Base-by-base conservation (phyloP, 2,888 invertebrate species). In the Coenonympha arcania region DNA sequence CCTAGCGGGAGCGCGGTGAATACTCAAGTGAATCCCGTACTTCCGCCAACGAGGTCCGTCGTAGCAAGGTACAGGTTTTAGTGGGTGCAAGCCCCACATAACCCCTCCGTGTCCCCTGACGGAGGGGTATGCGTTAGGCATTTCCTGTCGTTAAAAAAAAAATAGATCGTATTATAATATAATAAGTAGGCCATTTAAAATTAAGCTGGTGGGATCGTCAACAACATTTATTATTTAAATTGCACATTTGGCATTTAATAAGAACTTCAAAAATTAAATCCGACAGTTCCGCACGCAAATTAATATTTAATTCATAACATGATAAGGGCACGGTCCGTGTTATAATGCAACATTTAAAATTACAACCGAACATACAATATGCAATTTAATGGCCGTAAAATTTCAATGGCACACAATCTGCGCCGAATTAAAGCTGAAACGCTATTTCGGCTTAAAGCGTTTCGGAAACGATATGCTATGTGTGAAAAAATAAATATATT, bases 401-500 rank as follows among this genome's bases (percentile, higher is more conserved):
- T 63, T 62, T 62, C 62, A 62, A 63, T 62, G 59, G 51, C 51
- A 51, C 48, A 56, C 62, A 61, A 57, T 58, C 59, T 59, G 60
- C 48, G 49, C 53, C 52, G 58, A 56, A 56, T 55, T 56, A 55
- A 55, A 55, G 44, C 55, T 48, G 55, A 53, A 55, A 52, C 34
- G 55, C 44, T 52, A 44, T 52, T 52, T 52, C 44, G 44, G 49
- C 30, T 49, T 49, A 37, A 49, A 50, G 33, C 43, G 53, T 50
- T 50, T 39, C 53, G 53, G 53, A 54, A 54, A 54, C 59, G 54
- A 52, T 44, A 51, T 57, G 61, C 64, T 71, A 70, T 66, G 62
- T 70, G 69, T 57, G n/a, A 64, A 60, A 58, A 60, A 62, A 67
- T 66, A 65, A 68, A 73, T 68, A 68, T 68, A 61, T 30, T 24